These are phyloP conservation scores for Xiphorhynchus elegans DNA, from an alignment of 2,113 vertebrate genomes.

Conservation along the genomic window DNA sequence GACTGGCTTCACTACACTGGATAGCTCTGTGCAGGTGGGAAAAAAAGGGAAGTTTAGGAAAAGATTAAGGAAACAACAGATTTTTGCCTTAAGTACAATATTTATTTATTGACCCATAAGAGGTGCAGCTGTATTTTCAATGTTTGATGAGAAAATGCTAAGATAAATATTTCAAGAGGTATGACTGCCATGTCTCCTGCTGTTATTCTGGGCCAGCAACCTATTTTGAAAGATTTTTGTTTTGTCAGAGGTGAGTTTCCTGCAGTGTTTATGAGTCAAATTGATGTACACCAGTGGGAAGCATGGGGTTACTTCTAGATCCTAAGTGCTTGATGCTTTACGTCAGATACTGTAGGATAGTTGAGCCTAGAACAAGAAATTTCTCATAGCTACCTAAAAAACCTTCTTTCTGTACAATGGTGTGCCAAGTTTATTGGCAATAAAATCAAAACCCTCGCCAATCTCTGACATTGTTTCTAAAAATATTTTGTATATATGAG, in stretches of 20 bases:
- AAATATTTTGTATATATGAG: background rate
- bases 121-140: background rate
- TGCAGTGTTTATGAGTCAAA: background rate
- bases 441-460: background rate
- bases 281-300: background rate
- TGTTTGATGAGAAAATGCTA: background rate
- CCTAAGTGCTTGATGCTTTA: background rate
- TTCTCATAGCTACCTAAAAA: background rate
- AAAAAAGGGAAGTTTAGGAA: background rate
- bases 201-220: background rate
- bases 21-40: background rate
- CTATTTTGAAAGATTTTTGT: background rate
- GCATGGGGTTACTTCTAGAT: background rate
- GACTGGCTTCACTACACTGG: background rate
- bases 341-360: background rate
- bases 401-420: background rate
- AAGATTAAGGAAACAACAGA: background rate
- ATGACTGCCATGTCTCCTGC: background rate
- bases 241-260: background rate
- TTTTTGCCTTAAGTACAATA: background rate
- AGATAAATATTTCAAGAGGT: constrained; percentile 42
- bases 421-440: background rate
- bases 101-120: background rate
- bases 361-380: background rate
- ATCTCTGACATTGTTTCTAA: background rate